Evolutionary conservation across 2,113 vertebrate genomes (phyloP).

Genomic region (Bostrychus sinensis): DNA sequence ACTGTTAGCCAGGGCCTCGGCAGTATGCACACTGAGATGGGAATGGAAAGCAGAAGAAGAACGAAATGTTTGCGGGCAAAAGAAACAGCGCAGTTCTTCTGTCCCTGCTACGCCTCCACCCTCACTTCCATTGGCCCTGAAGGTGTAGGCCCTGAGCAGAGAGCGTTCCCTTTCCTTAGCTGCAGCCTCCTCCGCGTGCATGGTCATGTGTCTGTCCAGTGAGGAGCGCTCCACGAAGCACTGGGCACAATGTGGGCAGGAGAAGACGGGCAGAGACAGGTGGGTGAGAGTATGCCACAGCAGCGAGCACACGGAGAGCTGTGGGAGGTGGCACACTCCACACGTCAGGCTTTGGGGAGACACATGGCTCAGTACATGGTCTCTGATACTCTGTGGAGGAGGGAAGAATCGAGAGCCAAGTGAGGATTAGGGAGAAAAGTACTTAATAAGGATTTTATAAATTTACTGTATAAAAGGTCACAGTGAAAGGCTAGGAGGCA

Average conservation of each 20-base stretch:
- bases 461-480: no score
- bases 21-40: conserved; percentile 88
- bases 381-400: conserved; percentile 79
- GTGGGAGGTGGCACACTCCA: conserved; percentile 85
- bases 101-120: not conserved
- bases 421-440: not conserved
- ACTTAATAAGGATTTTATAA: not conserved
- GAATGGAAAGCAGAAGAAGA: conserved; percentile 85
- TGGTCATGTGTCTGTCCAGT: conserved; percentile 88
- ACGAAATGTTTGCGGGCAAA: conserved; percentile 81
- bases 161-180: conserved; percentile 47
- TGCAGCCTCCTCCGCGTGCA: conserved; percentile 83
- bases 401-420: not conserved
- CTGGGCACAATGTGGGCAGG: conserved; percentile 88
- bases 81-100: conserved; percentile 74
- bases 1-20: conserved; percentile 34
- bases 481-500: no score
- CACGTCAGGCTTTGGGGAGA: conserved; percentile 88
- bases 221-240: conserved; percentile 90
- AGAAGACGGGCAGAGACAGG: conserved; percentile 86
- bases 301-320: conserved; percentile 88
- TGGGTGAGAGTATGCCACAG: conserved; percentile 93
- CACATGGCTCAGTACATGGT: conserved; percentile 88
- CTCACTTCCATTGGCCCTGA: conserved; percentile 9
- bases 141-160: conserved; percentile 27